Evolutionary conservation across 2,113 vertebrate genomes (phyloP).

Genomic region (Bettongia penicillata): DNA sequence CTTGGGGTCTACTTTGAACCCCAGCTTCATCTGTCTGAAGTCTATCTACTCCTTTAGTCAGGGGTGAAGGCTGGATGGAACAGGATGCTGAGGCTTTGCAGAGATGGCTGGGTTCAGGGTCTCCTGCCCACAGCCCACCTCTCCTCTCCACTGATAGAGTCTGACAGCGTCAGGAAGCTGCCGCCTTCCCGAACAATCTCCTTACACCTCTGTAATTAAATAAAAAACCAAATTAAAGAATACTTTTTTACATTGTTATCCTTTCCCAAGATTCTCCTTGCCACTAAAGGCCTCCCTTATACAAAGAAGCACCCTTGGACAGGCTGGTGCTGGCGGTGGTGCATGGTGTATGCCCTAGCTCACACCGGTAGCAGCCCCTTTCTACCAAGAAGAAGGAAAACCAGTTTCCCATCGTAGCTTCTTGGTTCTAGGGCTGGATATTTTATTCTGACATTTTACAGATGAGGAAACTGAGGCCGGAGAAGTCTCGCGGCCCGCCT

Average conservation of each 20-base stretch:
- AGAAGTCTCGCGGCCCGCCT: too few species aligned
- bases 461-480: not conserved
- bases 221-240: not conserved
- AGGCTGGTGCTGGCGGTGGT: too few species aligned
- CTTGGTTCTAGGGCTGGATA: not conserved
- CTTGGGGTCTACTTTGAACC: too few species aligned
- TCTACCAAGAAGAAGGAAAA: not conserved
- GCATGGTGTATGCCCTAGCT: not conserved
- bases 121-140: too few species aligned
- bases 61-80: too few species aligned
- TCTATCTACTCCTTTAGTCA: too few species aligned
- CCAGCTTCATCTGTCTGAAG: too few species aligned
- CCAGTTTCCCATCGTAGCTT: too few species aligned
- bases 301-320: not conserved
- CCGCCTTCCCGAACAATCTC: not conserved
- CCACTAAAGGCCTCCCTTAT: not conserved
- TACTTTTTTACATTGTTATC: not conserved
- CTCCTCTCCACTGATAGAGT: too few species aligned
- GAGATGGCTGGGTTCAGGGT: not conserved
- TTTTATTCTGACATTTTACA: not conserved
- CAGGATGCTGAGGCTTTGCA: too few species aligned
- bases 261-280: not conserved
- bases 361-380: not conserved
- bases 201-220: not conserved
- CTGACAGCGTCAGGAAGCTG: too few species aligned